Evolutionary conservation across 2,888 invertebrate species (phyloP), one percentile per base, ranked within the genome.

Genomic region (Stomorhina lunata): DNA sequence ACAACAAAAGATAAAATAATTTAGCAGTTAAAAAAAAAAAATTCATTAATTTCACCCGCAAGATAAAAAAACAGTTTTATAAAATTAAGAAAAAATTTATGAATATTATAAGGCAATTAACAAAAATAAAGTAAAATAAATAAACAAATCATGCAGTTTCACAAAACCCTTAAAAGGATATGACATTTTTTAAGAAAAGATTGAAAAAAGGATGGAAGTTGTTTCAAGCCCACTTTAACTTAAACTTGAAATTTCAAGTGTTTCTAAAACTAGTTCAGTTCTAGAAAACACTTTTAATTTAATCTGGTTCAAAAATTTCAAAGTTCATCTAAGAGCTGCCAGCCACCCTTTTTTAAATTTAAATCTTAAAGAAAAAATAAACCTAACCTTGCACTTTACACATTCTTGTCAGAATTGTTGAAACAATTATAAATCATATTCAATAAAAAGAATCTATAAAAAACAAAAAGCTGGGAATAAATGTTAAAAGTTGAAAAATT

Each of bases 381-480:
- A 59, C n/a, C n/a, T n/a, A n/a, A 37, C n/a, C 6, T 37, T 37
- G 37, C 59, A 59, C 59, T 59, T 59, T 59, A 37, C 37, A 59
- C 22, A 22, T 59, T 7, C 37, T 59, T 37, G 59, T 59, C 37
- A 17, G n/a, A 59, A 59, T 25, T 37, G 34, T 59, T 37, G 25
- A 5, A 20, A 4, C 2, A n/a, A n/a, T n/a, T n/a, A n/a, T n/a
- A n/a, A n/a, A n/a, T n/a, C n/a, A n/a, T n/a, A n/a, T n/a, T n/a
- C n/a, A n/a, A n/a, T n/a, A n/a, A n/a, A n/a, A n/a, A n/a, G n/a
- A n/a, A n/a, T n/a, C n/a, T n/a, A n/a, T n/a, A n/a, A n/a, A n/a
- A n/a, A n/a, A n/a, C n/a, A n/a, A n/a, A n/a, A n/a, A n/a, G n/a
- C n/a, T n/a, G n/a, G n/a, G n/a, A n/a, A n/a, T n/a, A n/a, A n/a